Base-by-base conservation (phyloP, 2,797 vertebrate species). In the Lepus townsendii region DNA sequence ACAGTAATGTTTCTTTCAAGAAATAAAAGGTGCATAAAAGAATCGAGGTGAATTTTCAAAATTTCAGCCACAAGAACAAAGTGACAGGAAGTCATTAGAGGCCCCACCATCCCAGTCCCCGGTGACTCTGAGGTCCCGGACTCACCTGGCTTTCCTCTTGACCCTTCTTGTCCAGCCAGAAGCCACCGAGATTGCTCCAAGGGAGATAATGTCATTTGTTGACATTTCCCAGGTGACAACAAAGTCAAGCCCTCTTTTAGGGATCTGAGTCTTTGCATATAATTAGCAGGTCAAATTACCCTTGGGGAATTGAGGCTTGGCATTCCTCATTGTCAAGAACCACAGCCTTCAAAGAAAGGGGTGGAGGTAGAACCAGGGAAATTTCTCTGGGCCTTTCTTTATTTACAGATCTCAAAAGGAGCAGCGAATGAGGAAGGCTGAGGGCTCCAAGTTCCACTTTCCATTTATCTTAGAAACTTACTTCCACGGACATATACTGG, bases 271-370 rank as follows among this genome's bases (percentile, higher is more conserved):
- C 97, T 97, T 96, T 96, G 97, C 97, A 97, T 97, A 97, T 98
- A 98, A 98, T 98, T 98, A 98, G 98, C 96, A 97, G 98, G 97
- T 97, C 98, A 88, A 96, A 96, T 98, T 98, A 97, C 98, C 93
- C 76, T 82, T 69, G 54, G 97, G 97, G 97, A 97, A 91, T 92
- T 92, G 79, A 96, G 82, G 91, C 93, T 96, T 96, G 97, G 97
- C 91, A 68, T 66, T 97, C 97, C 96, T 88, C 96, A 76, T 95
- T 96, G 93, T 95, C 66, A 35, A 79, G 52, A 94, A 82, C 20
- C 68, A 22, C 3, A 65, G 94, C 26, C 69, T 83, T 73, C 69
- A 63, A n/a, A 77, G 63, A 83, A 62, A 94, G 19, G n/a, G 62
- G 35, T 22, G 65, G 86, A 66, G 54, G 27, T 3, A 1, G 27